Conservation (phyloP, 2,888 invertebrate species). For the Agrilus mali region DNA sequence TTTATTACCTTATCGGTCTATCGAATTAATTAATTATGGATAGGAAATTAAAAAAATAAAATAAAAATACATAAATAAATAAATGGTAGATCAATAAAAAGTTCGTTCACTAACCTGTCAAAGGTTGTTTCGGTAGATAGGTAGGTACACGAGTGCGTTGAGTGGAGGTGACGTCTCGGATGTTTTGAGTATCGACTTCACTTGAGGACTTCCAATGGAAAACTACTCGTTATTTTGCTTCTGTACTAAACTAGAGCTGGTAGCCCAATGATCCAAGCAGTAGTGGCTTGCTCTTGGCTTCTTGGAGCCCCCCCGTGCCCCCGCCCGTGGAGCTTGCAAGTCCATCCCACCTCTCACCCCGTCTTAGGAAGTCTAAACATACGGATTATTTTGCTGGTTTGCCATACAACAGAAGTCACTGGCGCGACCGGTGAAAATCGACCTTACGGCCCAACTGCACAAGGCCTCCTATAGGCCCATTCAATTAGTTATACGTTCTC, state of each 20-base stretch:
- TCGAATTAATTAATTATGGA: no score
- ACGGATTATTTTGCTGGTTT: slow-evolving; percentile 24
- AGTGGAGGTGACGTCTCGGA: no score
- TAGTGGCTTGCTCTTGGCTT: slow-evolving; percentile 33
- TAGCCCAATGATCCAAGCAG: slow-evolving; percentile 35
- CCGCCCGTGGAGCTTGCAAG: slow-evolving; percentile 22
- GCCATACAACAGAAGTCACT: slow-evolving; percentile 28
- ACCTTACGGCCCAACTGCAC: not conserved
- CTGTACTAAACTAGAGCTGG: slow-evolving; percentile 35
- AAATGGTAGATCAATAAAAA: no score
- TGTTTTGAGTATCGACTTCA: not conserved
- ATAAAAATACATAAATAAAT: no score
- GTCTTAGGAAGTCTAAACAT: slow-evolving; percentile 23
- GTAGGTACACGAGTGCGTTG: no score
- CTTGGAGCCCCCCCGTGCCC: slow-evolving; percentile 24
- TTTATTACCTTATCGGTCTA: no score
- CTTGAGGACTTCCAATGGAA: slow-evolving; percentile 17
- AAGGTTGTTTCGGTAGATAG: no score
- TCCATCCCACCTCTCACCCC: slow-evolving; percentile 27
- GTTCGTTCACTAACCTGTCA: no score
- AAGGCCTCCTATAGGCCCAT: no score
- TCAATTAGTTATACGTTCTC: not conserved
- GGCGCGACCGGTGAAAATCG: slow-evolving; percentile 11
- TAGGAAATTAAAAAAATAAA: no score
- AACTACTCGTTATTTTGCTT: slow-evolving; percentile 23